Evolutionary conservation across 1,140 invertebrate genomes (phyloP).

Genomic region (Tetragnatha versicolor): DNA sequence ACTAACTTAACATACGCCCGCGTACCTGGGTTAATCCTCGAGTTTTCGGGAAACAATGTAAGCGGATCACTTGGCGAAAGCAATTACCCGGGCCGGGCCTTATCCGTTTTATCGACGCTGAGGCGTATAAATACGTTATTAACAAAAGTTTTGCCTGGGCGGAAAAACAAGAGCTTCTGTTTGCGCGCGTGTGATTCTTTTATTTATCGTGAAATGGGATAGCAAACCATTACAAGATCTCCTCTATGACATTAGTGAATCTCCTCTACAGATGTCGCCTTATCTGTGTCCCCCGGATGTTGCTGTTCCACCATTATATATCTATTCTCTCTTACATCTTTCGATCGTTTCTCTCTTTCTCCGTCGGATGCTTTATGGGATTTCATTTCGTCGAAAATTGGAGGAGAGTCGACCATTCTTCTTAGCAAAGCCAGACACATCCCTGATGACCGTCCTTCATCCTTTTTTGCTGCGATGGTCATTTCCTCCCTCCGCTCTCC

Average conservation of each 20-base stretch:
- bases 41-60: background rate
- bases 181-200: slow-evolving; percentile 9
- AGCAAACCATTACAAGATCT: slow-evolving; percentile 47
- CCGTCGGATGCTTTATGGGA: slow-evolving; percentile 47
- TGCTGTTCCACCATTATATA: slow-evolving; percentile 29
- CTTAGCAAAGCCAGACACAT: slow-evolving; percentile 44
- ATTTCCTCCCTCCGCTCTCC: slow-evolving; percentile 20
- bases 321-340: slow-evolving; percentile 8
- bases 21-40: no score
- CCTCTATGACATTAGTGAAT: slow-evolving; percentile 51
- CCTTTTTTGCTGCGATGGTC: slow-evolving; percentile 15
- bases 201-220: slow-evolving; percentile 23
- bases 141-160: slow-evolving; percentile 25
- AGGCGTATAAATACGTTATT: slow-evolving; percentile 48
- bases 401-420: slow-evolving; percentile 43
- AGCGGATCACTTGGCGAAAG: background rate
- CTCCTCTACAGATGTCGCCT: slow-evolving; percentile 38
- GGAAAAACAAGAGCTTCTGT: slow-evolving; percentile 23
- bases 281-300: slow-evolving; percentile 38
- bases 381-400: slow-evolving; percentile 53
- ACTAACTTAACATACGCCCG: no score
- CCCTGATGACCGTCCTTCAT: slow-evolving; percentile 44
- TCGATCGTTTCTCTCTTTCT: background rate
- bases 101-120: no score
- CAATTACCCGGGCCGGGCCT: background rate